These are phyloP conservation scores for Drosophila guanche DNA, from an alignment of 1,140 invertebrate species.

Conservation along the genomic window DNA sequence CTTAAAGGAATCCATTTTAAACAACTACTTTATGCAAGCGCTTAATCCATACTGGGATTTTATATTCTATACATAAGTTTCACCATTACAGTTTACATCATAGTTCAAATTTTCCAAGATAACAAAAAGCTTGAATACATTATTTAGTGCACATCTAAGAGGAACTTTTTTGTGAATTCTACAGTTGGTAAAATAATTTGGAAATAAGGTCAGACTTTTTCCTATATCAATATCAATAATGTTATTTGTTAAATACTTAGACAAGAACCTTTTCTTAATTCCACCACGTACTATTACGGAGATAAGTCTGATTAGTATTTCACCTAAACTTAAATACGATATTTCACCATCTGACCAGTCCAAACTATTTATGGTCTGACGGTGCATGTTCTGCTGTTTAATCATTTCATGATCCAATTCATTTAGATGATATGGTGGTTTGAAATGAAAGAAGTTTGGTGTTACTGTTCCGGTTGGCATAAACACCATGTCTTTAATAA, in stretches of 20 bases:
- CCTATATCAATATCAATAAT: constrained; percentile 6
- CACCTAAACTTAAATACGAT: not conserved
- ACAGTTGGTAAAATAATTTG: constrained; percentile 2
- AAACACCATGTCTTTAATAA: too few relatives aligned
- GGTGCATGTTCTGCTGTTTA: constrained; percentile 2
- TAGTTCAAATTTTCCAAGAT: constrained; percentile 1
- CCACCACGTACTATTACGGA: too few relatives aligned
- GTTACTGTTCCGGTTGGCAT: too few relatives aligned
- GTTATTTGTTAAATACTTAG: constrained; percentile 3
- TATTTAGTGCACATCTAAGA: constrained; percentile 3
- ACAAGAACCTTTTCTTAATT: too few relatives aligned
- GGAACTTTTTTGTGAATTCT: constrained; percentile 2
- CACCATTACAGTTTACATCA: not conserved
- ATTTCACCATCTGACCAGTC: not conserved
- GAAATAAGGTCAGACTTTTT: not conserved
- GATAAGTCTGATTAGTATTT: too few relatives aligned
- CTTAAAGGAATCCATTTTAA: not conserved
- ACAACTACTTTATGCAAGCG: not conserved
- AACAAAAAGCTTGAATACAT: constrained; percentile 3
- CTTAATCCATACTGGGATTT: not conserved
- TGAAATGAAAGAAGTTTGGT: too few relatives aligned
- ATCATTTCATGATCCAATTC: not conserved
- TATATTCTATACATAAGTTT: not conserved
- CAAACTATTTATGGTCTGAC: constrained; percentile 1
- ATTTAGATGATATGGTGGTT: not conserved